Conservation (phyloP, 2,797 vertebrate species). For the Tympanoctomys barrerae region DNA sequence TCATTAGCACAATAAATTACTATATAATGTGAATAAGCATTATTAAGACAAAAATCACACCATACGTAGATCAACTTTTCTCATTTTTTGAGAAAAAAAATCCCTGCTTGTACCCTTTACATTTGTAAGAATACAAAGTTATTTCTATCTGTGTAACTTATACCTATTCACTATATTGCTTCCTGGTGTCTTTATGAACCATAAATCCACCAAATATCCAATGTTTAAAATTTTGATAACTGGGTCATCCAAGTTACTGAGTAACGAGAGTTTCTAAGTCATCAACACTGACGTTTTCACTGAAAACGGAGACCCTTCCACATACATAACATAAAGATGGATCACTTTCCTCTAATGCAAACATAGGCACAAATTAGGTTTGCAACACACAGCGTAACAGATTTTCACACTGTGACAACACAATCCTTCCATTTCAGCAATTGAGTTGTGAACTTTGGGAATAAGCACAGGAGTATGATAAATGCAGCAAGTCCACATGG, state of each 20-base stretch:
- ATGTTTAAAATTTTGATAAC: slow-evolving; percentile 58
- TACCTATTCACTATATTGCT: slow-evolving; percentile 21
- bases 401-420: slow-evolving; percentile 35
- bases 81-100: not conserved
- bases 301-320: slow-evolving; percentile 43
- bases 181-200: slow-evolving; percentile 10
- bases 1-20: not conserved
- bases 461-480: slow-evolving; percentile 50
- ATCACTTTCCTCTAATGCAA: not conserved
- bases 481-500: slow-evolving; percentile 48
- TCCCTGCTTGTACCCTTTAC: not conserved
- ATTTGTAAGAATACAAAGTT: slow-evolving; percentile 3
- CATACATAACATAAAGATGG: slow-evolving; percentile 33
- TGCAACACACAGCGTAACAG: not conserved
- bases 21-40: not conserved
- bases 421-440: slow-evolving; percentile 59
- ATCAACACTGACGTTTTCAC: slow-evolving; percentile 55
- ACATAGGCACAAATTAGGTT: not conserved
- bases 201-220: slow-evolving; percentile 34
- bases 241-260: slow-evolving; percentile 8
- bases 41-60: not conserved
- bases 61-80: not conserved
- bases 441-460: slow-evolving; percentile 61
- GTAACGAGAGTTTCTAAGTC: slow-evolving; percentile 26
- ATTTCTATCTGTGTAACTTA: slow-evolving; percentile 1